Evolutionary conservation across 2,113 vertebrate genomes (phyloP), one percentile per base, ranked within the genome.

Genomic region (Odocoileus virginianus): DNA sequence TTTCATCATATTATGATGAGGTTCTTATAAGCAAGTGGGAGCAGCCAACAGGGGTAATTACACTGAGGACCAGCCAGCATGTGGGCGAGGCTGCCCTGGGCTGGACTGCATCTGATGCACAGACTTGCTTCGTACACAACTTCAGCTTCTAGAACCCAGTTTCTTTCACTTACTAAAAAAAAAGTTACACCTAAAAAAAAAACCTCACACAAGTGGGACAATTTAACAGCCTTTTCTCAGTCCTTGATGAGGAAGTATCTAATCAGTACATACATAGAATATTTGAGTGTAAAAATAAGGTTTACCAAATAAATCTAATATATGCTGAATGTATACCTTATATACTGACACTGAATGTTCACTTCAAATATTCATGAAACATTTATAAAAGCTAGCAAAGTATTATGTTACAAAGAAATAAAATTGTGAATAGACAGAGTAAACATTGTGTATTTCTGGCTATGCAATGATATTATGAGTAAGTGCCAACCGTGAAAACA

Each of bases 81-180:
- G 11, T 74, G 27, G 28, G 40, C 6, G 2, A 11, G 14, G 7
- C 23, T 33, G 50, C 54, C 25, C 60, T 64, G 17, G 79, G 76
- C 11, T 11, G 30, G 7, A 11, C 30, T 58, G 4, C 36, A 43
- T 76, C 71, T 76, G 94, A 99, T 99, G 98, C 99, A 99, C 98
- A 99, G 98, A 98, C 96, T 98, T 98, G 98, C 98, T 99, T 98
- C 98, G 98, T 98, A 97, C 97, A 98, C 98, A 98, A 98, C 98
- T 99, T 98, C 98, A 99, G 98, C 98, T 99, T 99, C 98, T 98
- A 97, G 98, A 98, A 98, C 98, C 98, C 82, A 94, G 97, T 98
- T 99, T 99, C 98, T 98, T 99, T 99, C 98, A 98, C 97, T 98
- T 98, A 99, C 98, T 98, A 87, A 89, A 10, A 58, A 78, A 98